Evolutionary conservation across 1,140 invertebrate genomes (phyloP).

Genomic region (Leptestheria dahalacensis): DNA sequence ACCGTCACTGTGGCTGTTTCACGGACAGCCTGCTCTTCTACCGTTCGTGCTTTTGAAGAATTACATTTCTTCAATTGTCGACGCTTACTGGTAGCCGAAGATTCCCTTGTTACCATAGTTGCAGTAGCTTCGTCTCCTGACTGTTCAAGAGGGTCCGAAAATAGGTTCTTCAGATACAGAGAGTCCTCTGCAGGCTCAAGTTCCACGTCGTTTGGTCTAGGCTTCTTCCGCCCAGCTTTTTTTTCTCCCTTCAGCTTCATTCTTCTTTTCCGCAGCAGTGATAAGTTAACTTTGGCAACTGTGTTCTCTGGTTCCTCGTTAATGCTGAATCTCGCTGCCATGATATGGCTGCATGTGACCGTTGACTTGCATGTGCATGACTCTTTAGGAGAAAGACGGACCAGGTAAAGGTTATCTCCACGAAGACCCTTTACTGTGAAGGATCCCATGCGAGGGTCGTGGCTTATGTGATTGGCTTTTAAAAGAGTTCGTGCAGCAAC

Average conservation of each 20-base stretch:
- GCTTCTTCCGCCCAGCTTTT: not conserved
- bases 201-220: not conserved
- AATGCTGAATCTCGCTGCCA: not conserved
- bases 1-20: no score
- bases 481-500: not conserved
- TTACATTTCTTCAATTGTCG: no score
- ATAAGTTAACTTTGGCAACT: not conserved
- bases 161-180: no score
- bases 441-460: not conserved
- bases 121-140: no score
- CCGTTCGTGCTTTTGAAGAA: no score
- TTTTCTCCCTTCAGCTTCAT: no score
- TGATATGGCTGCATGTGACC: not conserved
- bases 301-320: not conserved
- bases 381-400: not conserved
- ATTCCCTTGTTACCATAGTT: no score
- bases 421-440: not conserved
- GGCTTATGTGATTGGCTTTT: not conserved
- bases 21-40: no score
- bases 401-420: not conserved
- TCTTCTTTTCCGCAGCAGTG: not conserved
- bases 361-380: not conserved
- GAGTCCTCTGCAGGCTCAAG: not conserved
- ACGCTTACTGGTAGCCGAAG: no score
- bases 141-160: no score